Percentiles rank a stretch among this genome's conserved stretches.
These are phyloP conservation scores for Galago senegalensis DNA, from an alignment of 2,797 vertebrate genomes.

Conservation along the genomic window DNA sequence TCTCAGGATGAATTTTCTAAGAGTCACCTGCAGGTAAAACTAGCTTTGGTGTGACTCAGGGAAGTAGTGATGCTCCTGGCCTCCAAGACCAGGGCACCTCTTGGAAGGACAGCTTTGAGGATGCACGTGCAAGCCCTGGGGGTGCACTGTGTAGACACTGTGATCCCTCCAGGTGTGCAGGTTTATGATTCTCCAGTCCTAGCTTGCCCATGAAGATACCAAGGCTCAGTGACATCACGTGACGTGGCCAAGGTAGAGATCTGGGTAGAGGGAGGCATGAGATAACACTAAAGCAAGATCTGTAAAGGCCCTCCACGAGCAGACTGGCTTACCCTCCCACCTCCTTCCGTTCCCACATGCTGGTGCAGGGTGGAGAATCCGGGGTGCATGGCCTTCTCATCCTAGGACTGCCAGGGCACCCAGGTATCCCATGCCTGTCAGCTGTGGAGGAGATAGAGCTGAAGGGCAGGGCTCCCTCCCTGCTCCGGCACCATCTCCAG, in stretches of 20 bases:
- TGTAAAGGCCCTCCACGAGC: not conserved
- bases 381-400: not conserved
- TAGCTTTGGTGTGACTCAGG: not conserved
- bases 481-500: not conserved
- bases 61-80: not conserved
- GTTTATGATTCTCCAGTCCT: conserved; percentile 42
- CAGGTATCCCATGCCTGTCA: not conserved
- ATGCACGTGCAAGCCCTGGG: not conserved
- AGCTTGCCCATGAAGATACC: conserved; percentile 31
- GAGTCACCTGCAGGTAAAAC: not conserved
- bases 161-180: not conserved
- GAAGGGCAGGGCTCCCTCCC: not conserved
- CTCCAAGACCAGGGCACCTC: not conserved
- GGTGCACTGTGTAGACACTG: conserved; percentile 34
- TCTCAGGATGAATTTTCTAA: not conserved
- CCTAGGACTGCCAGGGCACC: not conserved
- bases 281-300: not conserved
- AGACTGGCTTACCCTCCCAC: not conserved
- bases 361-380: not conserved
- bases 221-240: conserved; percentile 46
- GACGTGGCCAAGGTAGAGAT: conserved; percentile 17
- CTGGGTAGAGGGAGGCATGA: not conserved
- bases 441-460: not conserved
- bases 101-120: not conserved
- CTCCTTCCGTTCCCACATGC: not conserved